Evolutionary conservation across 1,140 invertebrate genomes (phyloP).

Genomic region (Hermatobates lingyangjiaoensis): DNA sequence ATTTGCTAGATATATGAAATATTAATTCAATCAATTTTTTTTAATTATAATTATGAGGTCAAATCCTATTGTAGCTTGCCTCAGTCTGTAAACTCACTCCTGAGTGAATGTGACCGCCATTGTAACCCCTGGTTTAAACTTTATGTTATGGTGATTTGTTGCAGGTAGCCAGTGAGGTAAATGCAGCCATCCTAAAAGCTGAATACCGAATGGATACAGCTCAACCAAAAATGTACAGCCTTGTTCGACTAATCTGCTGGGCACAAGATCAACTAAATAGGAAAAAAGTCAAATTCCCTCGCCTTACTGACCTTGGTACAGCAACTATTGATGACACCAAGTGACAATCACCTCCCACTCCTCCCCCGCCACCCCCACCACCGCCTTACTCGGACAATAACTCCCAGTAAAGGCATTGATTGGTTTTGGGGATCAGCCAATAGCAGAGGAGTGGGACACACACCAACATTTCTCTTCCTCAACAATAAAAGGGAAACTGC

Average conservation of each 20-base stretch:
- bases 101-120: no score
- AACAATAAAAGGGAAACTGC: no score
- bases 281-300: constrained; percentile 80
- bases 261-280: constrained; percentile 87
- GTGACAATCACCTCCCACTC: not conserved
- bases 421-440: no score
- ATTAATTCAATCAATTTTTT: no score
- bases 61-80: no score
- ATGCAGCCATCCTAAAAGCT: constrained; percentile 84
- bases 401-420: no score
- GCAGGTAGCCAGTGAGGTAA: constrained; percentile 89
- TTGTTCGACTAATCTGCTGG: constrained; percentile 86
- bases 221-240: constrained; percentile 70
- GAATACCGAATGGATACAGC: constrained; percentile 68
- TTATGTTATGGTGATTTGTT: constrained; percentile 19
- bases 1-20: no score
- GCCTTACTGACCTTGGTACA: constrained; percentile 53
- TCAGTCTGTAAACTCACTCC: no score
- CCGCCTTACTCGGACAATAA: not conserved
- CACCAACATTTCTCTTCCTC: no score
- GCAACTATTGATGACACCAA: not conserved
- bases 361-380: not conserved
- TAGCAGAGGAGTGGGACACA: no score
- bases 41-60: no score
- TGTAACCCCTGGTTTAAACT: no score